These are phyloP conservation scores for Coptodon rendalli DNA, from an alignment of 2,113 vertebrate genomes.

Conservation along the genomic window DNA sequence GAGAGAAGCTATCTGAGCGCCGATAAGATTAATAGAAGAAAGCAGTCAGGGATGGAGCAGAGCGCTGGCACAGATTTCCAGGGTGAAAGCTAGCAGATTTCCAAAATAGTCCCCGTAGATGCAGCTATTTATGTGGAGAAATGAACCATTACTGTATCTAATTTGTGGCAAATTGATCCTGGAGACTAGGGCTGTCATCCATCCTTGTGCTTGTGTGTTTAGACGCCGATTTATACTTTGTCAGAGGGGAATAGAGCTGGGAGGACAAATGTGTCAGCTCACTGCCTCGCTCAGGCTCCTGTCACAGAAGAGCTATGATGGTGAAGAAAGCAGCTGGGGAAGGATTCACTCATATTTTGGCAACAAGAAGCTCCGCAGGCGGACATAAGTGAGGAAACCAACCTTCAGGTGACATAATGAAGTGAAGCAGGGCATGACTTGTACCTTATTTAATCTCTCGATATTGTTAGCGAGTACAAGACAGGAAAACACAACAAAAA, in stretches of 20 bases:
- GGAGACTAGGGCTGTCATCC: conserved; percentile 43
- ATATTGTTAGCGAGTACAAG: neutral
- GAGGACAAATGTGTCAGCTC: conserved; percentile 37
- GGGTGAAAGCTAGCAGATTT: conserved; percentile 30
- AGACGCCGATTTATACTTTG: conserved; percentile 28
- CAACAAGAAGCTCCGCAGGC: neutral
- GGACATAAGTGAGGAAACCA: neutral
- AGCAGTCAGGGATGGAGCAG: neutral
- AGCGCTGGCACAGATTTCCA: neutral
- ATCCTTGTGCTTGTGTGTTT: conserved; percentile 42
- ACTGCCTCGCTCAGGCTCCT: conserved; percentile 4
- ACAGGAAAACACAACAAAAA: neutral
- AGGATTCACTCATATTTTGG: neutral
- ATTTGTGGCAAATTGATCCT: conserved; percentile 65
- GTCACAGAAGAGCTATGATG: conserved; percentile 34
- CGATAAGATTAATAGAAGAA: conserved; percentile 34
- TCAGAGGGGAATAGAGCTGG: conserved; percentile 21
- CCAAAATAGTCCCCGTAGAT: conserved; percentile 38
- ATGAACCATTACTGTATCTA: conserved; percentile 67
- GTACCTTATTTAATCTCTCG: neutral
- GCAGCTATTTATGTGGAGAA: conserved; percentile 59
- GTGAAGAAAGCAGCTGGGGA: neutral
- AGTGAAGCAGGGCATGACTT: neutral
- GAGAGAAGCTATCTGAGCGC: conserved; percentile 1
- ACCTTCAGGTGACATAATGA: neutral